Evolutionary conservation across 2,113 vertebrate species (phyloP).

Genomic region (Benitochromis conjunctus): DNA sequence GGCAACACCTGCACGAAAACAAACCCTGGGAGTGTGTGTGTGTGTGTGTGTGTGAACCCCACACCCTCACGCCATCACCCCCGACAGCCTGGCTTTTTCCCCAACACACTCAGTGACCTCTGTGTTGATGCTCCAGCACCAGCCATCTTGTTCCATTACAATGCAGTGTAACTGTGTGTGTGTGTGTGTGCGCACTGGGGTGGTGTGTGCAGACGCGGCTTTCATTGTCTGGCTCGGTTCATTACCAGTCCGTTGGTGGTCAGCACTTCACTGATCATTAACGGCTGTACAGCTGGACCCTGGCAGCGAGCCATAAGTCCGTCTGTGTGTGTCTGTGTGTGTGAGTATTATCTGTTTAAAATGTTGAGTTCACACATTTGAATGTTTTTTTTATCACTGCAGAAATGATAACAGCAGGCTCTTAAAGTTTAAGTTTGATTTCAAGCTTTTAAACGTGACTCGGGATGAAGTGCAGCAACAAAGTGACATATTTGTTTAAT

Average conservation of each 20-base stretch:
- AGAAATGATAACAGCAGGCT: rapidly evolving
- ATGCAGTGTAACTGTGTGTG: not conserved
- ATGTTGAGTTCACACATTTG: not conserved
- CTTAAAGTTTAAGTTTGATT: not conserved
- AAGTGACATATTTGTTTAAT: too few species aligned
- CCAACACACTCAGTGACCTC: conserved; percentile 18
- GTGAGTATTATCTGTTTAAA: not conserved
- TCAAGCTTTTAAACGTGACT: not conserved
- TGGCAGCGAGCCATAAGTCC: not conserved
- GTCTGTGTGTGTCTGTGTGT: not conserved
- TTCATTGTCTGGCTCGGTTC: conserved; percentile 41
- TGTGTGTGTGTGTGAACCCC: not conserved
- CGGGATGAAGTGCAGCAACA: not conserved
- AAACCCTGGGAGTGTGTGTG: not conserved
- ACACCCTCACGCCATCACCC: not conserved
- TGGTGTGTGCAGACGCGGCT: not conserved
- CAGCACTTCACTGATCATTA: conserved; percentile 36
- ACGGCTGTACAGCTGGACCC: not conserved
- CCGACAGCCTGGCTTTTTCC: not conserved
- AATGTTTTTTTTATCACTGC: not conserved
- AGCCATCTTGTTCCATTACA: conserved; percentile 50
- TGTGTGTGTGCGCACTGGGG: not conserved
- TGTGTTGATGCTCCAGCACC: conserved; percentile 10
- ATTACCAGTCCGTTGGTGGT: conserved; percentile 40
- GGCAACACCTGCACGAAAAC: not conserved